Evolutionary conservation across 2,113 vertebrate genomes (phyloP).

Genomic region (Tyrannus savana): DNA sequence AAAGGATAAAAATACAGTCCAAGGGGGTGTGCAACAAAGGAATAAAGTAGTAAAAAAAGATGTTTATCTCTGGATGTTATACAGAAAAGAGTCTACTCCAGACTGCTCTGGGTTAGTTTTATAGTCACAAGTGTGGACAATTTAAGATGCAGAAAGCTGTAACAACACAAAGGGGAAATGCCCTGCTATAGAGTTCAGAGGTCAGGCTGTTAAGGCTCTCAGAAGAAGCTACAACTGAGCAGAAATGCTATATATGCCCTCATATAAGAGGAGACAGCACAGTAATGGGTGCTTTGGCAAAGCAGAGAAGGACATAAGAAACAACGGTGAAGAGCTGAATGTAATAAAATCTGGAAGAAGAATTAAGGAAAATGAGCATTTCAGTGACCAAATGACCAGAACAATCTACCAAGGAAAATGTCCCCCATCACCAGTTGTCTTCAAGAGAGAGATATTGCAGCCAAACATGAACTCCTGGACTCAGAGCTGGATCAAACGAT

Average conservation of each 20-base stretch:
- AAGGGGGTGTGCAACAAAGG: neutral
- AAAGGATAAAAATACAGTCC: neutral
- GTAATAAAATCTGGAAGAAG: neutral
- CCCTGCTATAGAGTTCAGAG: neutral
- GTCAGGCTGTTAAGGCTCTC: neutral
- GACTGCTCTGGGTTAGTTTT: neutral
- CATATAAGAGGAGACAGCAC: fast-evolving
- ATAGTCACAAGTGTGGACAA: neutral
- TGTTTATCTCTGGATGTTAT: neutral
- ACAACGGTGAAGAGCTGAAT: neutral
- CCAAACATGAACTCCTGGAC: neutral
- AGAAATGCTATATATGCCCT: neutral
- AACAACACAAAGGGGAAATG: neutral
- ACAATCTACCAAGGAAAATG: neutral
- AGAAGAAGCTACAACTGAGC: neutral
- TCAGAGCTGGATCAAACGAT: neutral
- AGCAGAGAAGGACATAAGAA: neutral
- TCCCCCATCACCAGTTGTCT: neutral
- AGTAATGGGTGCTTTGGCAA: neutral
- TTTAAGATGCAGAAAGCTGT: neutral
- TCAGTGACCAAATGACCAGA: neutral
- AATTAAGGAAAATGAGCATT: neutral
- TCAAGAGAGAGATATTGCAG: neutral
- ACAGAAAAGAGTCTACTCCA: neutral
- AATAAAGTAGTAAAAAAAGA: neutral